Conservation (phyloP, 2,797 vertebrate genomes). For the Sebastes trivittatus region DNA sequence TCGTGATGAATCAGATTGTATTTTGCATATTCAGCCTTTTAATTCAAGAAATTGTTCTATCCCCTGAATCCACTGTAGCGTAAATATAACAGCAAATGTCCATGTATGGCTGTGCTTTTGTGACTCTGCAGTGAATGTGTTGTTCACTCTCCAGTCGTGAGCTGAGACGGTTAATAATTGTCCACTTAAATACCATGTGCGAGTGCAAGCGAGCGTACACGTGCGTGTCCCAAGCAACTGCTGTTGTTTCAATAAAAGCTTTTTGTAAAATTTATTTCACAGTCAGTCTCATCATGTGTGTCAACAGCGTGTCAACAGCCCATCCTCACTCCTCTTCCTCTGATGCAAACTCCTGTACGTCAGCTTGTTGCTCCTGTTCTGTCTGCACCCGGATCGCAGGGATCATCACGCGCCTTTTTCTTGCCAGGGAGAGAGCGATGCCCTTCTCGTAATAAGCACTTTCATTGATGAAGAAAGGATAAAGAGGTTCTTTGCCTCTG, state of each 20-base stretch:
- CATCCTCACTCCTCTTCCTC: conserved; percentile 54
- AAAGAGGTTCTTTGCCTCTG: conserved; percentile 73
- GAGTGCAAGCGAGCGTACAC: conserved; percentile 1
- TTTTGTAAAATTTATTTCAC: conserved; percentile 26
- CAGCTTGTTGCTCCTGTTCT: conserved; percentile 18
- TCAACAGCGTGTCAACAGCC: background rate
- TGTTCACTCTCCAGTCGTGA: conserved; percentile 15
- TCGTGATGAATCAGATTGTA: conserved; percentile 18
- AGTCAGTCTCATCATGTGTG: conserved; percentile 11
- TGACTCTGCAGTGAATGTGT: conserved; percentile 47
- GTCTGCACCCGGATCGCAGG: conserved; percentile 66
- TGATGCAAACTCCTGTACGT: conserved; percentile 18
- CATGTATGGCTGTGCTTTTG: conserved; percentile 46
- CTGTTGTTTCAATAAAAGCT: conserved; percentile 64
- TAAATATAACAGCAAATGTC: conserved; percentile 4
- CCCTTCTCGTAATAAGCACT: conserved; percentile 87
- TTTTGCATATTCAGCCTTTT: conserved; percentile 42
- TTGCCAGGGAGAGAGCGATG: conserved; percentile 79
- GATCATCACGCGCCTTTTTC: conserved; percentile 64
- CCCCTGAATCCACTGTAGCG: conserved; percentile 23
- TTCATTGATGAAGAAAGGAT: conserved; percentile 87
- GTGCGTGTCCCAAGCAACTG: conserved; percentile 33
- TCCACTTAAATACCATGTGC: conserved; percentile 23
- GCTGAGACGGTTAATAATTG: conserved; percentile 7
- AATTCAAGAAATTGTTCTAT: conserved; percentile 17